Base-by-base conservation (phyloP, 2,113 vertebrate genomes). In the Sphaerodactylus townsendi region DNA sequence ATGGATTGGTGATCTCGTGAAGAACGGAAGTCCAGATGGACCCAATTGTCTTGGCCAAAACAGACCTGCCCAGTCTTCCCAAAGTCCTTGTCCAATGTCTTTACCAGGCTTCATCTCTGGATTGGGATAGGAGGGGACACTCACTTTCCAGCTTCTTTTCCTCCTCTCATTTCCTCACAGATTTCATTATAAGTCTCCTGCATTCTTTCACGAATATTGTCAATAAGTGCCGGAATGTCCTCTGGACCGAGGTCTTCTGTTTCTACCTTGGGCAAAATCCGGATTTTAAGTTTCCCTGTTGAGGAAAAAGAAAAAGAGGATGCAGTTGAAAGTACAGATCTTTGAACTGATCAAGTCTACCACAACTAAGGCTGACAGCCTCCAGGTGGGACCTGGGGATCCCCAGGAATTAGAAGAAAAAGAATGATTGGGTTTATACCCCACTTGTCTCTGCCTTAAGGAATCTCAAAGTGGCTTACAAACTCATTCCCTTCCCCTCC, bases 261-360 rank as follows among this genome's bases (percentile, higher is more conserved):
- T 70, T 84, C 74, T 70, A 84, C 70, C 65, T 70, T 84, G 48
- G 82, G 82, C 19, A 84, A 77, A 84, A 84, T 84, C 74, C 35
- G 74, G 39, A 77, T 62, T 21, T 8, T 77, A 21, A 66, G 33
- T 33, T 44, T 56, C 14, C 65, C 74, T 77, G 66, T 70, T 70
- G 65, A n/a, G 33, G 9, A 35, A 13, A 14, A n/a, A 37, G n/a
- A 37, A n/a, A 39, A 11, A n/a, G 46, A 37, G 1, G 1, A 33
- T 9, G 19, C 44, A 68, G 11, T 30, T 46, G 30, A 19, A n/a
- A 74, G 46, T 25, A 8, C 59, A 62, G 59, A 25, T 28, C 59
- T 62, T 62, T 62, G 59, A 62, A 28, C 23, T 62, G 59, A 28
- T 44, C 9, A 9, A 44, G 44, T 44, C 4, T 4, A 4, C 44